Evolutionary conservation across 2,113 vertebrate genomes (phyloP), one percentile per base, ranked within the genome.

Genomic region (Tinamus guttatus): DNA sequence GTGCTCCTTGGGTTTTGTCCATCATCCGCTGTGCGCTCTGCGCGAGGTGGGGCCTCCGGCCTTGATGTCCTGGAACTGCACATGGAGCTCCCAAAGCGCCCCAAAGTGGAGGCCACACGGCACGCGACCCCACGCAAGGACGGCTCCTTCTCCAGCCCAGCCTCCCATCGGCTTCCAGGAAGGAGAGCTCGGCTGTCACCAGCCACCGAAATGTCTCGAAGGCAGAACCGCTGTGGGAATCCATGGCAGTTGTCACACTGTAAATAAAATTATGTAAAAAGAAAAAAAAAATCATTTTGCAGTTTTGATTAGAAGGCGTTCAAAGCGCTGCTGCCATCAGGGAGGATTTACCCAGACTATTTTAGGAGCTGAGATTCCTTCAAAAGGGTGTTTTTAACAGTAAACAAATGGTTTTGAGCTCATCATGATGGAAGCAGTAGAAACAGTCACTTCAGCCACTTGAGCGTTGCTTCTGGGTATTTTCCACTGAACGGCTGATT

Each of bases 301-400:
- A 43, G 38, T 36, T 86, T 45, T 13, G 68, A 65, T 11, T 28
- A 59, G 45, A 15, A 3, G 7, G 43, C 3, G 5, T 45, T 43
- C 36, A 87, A 64, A 0, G 3, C 2, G 1, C 13, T 38, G 22
- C 2, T 0, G 3, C 75, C 34, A 8, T 1, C 0, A 62, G 69
- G 58, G 47, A 60, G 34, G 62, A 63, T 56, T 17, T 56, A 43
- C 59, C 25, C 5, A 0, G 21, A 21, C 81, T 69, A 64, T 11
- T 11, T 6, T 30, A 58, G 70, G 38, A 75, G 34, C 64, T 2
- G 1, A 25, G 68, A 68, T 51, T 38, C 6, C 0, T 2, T 38
- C 12, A 63, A 45, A 34, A 60, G 58, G 62, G 36, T 20, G 70
- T 40, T 87, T 59, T 38, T n/a, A 41, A 56, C 34, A 74, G 54